Evolutionary conservation across 2,113 vertebrate genomes (phyloP).

Genomic region (Aphyosemion australe): DNA sequence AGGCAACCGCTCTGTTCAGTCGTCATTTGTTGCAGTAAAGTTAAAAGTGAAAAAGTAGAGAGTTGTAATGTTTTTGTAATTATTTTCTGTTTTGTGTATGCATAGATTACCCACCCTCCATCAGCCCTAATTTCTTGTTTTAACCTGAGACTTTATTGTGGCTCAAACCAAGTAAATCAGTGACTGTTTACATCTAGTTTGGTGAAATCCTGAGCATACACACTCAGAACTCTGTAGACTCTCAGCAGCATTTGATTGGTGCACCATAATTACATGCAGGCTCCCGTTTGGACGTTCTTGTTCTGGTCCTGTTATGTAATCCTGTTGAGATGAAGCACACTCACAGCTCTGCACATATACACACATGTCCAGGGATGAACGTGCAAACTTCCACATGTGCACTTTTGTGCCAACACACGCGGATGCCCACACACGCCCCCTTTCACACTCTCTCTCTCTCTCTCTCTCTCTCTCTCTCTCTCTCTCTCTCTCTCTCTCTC

Average conservation of each 20-base stretch:
- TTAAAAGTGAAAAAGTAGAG: neutral
- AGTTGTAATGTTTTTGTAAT: neutral
- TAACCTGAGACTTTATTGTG: neutral
- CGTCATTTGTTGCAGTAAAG: neutral
- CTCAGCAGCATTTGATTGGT: neutral
- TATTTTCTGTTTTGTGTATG: neutral
- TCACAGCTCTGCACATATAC: slow-evolving; percentile 42
- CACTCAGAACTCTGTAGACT: neutral
- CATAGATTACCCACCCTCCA: neutral
- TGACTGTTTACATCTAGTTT: neutral
- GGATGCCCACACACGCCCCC: slow-evolving; percentile 56
- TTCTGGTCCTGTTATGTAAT: slow-evolving; percentile 39
- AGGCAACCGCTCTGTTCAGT: neutral
- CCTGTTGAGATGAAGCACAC: slow-evolving; percentile 29
- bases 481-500: slow-evolving; percentile 29
- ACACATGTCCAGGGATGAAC: slow-evolving; percentile 30
- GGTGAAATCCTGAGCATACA: neutral
- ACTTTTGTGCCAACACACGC: slow-evolving; percentile 54
- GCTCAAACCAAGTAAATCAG: slow-evolving; percentile 1
- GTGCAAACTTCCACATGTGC: slow-evolving; percentile 51
- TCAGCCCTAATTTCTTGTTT: neutral
- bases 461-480: slow-evolving; percentile 35
- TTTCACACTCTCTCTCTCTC: slow-evolving; percentile 59
- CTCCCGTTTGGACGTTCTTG: slow-evolving; percentile 8
- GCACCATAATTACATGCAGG: slow-evolving; percentile 4